phyloP scores from a whole-genome alignment of 1,140 invertebrate genomes.

The Trachymyrmex septentrionalis region DNA sequence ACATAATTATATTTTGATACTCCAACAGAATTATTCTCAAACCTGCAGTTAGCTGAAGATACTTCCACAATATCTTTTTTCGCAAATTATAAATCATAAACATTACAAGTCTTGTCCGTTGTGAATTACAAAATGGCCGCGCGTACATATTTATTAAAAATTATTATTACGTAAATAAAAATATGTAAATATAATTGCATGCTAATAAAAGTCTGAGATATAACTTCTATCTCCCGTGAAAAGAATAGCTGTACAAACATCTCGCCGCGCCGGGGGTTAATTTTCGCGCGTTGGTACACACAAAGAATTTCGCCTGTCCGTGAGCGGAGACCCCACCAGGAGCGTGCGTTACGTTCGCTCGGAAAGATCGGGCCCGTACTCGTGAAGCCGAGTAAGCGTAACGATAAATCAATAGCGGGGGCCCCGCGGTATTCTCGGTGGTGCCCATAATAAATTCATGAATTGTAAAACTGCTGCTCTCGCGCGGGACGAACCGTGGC shows the following conservation, averaged over 20 bases:
- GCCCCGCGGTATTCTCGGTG: conserved; percentile 78
- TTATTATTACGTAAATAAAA: conserved; percentile 1
- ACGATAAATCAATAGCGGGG: conserved; percentile 85
- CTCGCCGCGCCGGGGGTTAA: conserved; percentile 58
- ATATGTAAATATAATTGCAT: not conserved
- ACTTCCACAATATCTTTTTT: too few relatives aligned
- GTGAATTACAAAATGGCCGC: not conserved
- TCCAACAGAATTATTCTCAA: too few relatives aligned
- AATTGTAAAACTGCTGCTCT: conserved; percentile 85
- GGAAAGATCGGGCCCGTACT: conserved; percentile 61
- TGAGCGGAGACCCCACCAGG: conserved; percentile 61
- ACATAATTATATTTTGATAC: too few relatives aligned
- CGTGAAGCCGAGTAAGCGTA: conserved; percentile 74
- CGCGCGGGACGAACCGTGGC: conserved; percentile 84
- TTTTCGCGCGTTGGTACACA: conserved; percentile 65
- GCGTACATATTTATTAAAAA: not conserved
- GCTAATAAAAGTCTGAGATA: not conserved
- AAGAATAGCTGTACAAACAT: conserved; percentile 47
- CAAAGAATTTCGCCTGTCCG: conserved; percentile 33
- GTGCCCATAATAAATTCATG: conserved; percentile 86
- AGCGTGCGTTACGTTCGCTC: conserved; percentile 65
- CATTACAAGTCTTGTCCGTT: not conserved
- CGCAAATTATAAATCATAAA: not conserved
- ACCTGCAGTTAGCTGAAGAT: too few relatives aligned
- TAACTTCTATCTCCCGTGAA: not conserved